Conservation (phyloP, 2,888 invertebrate species). For the Eurytoma californica region DNA sequence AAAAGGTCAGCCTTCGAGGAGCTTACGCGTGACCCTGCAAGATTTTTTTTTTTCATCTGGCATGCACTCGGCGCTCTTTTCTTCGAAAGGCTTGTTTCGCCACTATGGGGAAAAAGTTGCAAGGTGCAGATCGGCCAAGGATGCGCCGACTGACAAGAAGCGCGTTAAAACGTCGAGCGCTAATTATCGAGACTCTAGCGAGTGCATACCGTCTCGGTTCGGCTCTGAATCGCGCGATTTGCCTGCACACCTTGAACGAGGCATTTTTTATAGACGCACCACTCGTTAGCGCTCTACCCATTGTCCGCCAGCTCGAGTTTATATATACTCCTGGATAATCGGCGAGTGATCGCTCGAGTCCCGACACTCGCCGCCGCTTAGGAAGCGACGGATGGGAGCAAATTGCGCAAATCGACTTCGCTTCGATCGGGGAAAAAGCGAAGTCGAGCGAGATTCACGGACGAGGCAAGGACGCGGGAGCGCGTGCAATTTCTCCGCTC, state of each 20-base stretch:
- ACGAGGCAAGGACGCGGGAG: constrained; percentile 48
- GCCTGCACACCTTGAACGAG: constrained; percentile 55
- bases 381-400: constrained; percentile 20
- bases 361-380: constrained; percentile 13
- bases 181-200: constrained; percentile 5
- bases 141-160: constrained; percentile 23
- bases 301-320: constrained; percentile 40
- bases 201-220: constrained; percentile 5
- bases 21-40: constrained; percentile 32
- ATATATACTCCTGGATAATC: constrained; percentile 59
- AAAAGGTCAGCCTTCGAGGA: constrained; percentile 43
- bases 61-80: not conserved
- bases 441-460: constrained; percentile 40
- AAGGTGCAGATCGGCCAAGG: not conserved
- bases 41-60: constrained; percentile 18
- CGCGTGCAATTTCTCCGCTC: constrained; percentile 60
- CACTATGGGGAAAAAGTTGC: not conserved
- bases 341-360: constrained; percentile 52
- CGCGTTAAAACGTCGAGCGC: constrained; percentile 39
- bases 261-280: constrained; percentile 64
- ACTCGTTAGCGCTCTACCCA: constrained; percentile 68
- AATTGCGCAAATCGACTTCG: constrained; percentile 2
- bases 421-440: not conserved
- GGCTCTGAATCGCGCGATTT: constrained; percentile 21
- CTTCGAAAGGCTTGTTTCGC: constrained; percentile 15